Percentiles rank a stretch among this genome's conserved stretches.
Evolutionary conservation across 2,888 invertebrate genomes (phyloP).

Genomic region (Gerosis bhagava): DNA sequence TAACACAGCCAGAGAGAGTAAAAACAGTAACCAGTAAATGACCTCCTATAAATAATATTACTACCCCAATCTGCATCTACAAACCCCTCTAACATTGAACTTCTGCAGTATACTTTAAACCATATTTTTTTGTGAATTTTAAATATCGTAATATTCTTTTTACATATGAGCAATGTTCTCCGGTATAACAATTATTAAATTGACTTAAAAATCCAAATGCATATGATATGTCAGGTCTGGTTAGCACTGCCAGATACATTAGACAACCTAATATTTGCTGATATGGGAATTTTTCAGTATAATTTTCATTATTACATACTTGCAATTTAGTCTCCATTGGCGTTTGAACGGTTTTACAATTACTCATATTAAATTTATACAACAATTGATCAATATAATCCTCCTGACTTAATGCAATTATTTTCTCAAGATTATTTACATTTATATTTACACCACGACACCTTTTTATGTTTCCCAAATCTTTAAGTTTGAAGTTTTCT

Average conservation of each 20-base stretch:
- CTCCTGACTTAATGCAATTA: background rate
- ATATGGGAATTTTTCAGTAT: slow-evolving; percentile 23
- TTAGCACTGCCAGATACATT: slow-evolving; percentile 30
- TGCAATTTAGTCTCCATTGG: slow-evolving; percentile 21
- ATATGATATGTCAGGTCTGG: slow-evolving; percentile 29
- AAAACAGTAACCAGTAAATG: slow-evolving; percentile 44
- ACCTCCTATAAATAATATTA: slow-evolving; percentile 47
- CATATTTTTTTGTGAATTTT: slow-evolving; percentile 20
- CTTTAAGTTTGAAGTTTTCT: slow-evolving; percentile 23
- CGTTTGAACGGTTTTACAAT: slow-evolving; percentile 24
- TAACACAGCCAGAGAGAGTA: slow-evolving; percentile 34
- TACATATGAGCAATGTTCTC: slow-evolving; percentile 27
- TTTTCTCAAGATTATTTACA: background rate
- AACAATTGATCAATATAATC: slow-evolving; percentile 3
- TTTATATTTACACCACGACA: slow-evolving; percentile 20
- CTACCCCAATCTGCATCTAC: slow-evolving; percentile 35
- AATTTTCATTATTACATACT: slow-evolving; percentile 8
- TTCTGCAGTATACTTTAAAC: slow-evolving; percentile 20
- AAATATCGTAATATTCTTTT: slow-evolving; percentile 26
- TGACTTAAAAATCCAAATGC: slow-evolving; percentile 29
- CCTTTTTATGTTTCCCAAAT: slow-evolving; percentile 14
- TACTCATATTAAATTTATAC: slow-evolving; percentile 1
- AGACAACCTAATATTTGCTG: slow-evolving; percentile 28
- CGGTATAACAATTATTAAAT: slow-evolving; percentile 30
- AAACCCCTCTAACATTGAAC: slow-evolving; percentile 17